phyloP scores from a whole-genome alignment of 2,888 invertebrate species.

The Phytoseiulus persimilis region DNA sequence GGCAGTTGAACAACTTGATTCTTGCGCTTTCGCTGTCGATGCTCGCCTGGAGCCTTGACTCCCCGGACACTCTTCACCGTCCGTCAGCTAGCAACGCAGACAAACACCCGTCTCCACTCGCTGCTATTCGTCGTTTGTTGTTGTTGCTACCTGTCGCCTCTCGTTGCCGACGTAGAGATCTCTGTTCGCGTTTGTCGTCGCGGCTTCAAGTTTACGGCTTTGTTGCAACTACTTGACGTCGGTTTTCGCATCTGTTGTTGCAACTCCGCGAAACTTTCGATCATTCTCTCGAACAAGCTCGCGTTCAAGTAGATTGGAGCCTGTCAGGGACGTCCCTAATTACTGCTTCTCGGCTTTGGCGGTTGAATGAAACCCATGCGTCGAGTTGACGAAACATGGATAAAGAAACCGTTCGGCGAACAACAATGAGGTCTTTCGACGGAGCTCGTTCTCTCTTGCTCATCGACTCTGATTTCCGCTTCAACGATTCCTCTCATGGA shows the following conservation, averaged over 20 bases:
- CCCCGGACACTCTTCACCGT: neutral
- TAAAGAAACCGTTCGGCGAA: no score
- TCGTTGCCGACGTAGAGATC: neutral
- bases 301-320: no score
- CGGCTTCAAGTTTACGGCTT: neutral
- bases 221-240: neutral
- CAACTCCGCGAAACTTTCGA: no score
- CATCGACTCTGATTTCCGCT: neutral
- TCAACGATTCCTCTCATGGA: neutral
- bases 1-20: neutral
- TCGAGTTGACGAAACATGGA: no score
- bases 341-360: no score
- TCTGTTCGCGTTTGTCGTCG: neutral
- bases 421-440: neutral
- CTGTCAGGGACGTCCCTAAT: no score
- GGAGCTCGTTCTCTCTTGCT: neutral
- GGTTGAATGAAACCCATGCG: no score
- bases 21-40: neutral
- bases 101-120: neutral
- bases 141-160: neutral
- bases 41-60: neutral
- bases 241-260: no score
- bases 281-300: no score
- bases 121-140: neutral
- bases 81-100: neutral